Conservation (phyloP, 2,888 invertebrate species). For the Scaptomyza cyrtandrae region DNA sequence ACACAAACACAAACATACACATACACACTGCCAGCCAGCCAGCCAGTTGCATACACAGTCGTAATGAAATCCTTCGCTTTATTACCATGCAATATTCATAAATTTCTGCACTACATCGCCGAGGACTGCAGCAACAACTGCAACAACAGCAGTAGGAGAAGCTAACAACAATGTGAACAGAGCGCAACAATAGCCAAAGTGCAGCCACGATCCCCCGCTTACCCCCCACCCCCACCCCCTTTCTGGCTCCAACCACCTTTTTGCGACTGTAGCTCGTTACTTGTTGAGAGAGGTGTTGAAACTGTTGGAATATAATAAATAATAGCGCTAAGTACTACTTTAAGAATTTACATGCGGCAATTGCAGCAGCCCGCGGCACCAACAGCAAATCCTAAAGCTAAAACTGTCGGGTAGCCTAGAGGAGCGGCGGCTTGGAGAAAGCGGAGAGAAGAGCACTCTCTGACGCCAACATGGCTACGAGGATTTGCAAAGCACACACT, state of each 20-base stretch:
- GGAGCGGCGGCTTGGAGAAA: not conserved
- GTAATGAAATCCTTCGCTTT: slow-evolving; percentile 77
- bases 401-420: slow-evolving; percentile 24
- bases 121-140: slow-evolving; percentile 55
- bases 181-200: slow-evolving; percentile 52
- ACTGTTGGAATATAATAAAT: slow-evolving; percentile 83
- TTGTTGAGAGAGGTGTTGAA: slow-evolving; percentile 83
- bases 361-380: slow-evolving; percentile 60
- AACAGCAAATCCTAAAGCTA: slow-evolving; percentile 66
- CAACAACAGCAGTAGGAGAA: slow-evolving; percentile 6
- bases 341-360: slow-evolving; percentile 82
- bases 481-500: slow-evolving; percentile 60
- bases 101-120: slow-evolving; percentile 70
- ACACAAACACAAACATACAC: slow-evolving; percentile 1
- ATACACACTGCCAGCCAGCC: slow-evolving; percentile 16
- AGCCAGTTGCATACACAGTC: slow-evolving; percentile 51
- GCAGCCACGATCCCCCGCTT: slow-evolving; percentile 33
- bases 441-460: slow-evolving; percentile 16
- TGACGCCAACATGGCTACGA: slow-evolving; percentile 76
- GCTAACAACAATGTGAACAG: slow-evolving; percentile 50
- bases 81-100: slow-evolving; percentile 78
- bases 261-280: slow-evolving; percentile 45
- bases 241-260: not conserved
- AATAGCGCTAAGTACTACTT: slow-evolving; percentile 83
- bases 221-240: not conserved